Conservation (phyloP, 2,888 invertebrate genomes). For the Mesoligia furuncula region DNA sequence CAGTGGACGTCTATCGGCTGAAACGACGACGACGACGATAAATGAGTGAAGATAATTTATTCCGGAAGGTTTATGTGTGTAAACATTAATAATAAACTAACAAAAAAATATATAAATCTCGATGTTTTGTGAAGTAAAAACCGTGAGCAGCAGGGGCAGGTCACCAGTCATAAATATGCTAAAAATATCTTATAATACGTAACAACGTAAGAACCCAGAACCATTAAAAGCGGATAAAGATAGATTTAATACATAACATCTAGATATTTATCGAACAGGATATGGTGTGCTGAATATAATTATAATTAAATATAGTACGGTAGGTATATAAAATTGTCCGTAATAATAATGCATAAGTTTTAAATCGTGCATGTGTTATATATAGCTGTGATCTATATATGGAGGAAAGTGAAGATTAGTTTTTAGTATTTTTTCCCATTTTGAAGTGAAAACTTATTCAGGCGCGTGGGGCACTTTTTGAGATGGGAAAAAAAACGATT, state of each 20-base stretch:
- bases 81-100: background rate
- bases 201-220: constrained; percentile 20
- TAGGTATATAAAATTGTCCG: constrained; percentile 37
- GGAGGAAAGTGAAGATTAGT: constrained; percentile 10
- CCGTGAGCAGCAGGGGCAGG: background rate
- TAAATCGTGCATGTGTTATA: constrained; percentile 8
- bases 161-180: constrained; percentile 2
- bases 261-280: constrained; percentile 67
- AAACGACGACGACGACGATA: too few relatives aligned
- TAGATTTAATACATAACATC: constrained; percentile 38
- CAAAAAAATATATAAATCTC: background rate
- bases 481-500: too few relatives aligned
- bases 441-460: too few relatives aligned
- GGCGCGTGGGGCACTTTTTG: too few relatives aligned
- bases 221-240: constrained; percentile 39
- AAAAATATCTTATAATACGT: constrained; percentile 14
- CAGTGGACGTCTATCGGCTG: too few relatives aligned
- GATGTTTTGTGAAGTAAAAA: background rate
- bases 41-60: background rate
- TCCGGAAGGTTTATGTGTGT: background rate
- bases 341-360: constrained; percentile 33
- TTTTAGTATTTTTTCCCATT: background rate
- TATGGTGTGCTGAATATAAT: constrained; percentile 53
- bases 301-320: constrained; percentile 51
- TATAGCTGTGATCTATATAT: constrained; percentile 11